Evolutionary conservation across 2,113 vertebrate species (phyloP).

Genomic region (Girardinichthys multiradiatus): DNA sequence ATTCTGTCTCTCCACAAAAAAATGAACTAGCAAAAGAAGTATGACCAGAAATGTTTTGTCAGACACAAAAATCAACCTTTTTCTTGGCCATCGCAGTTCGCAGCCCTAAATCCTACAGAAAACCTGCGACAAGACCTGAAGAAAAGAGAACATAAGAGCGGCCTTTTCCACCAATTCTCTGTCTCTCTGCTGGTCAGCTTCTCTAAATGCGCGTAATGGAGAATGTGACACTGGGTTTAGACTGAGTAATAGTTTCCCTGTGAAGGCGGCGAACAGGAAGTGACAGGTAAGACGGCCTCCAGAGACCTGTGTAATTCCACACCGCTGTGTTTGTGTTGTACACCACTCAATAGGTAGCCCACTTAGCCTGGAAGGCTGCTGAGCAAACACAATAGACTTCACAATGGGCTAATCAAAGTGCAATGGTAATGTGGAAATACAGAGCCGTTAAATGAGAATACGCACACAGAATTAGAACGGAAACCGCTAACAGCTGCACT

Average conservation of each 20-base stretch:
- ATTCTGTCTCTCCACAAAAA: too few relatives aligned
- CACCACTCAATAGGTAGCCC: conserved; percentile 31
- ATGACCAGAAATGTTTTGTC: too few relatives aligned
- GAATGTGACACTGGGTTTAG: not conserved
- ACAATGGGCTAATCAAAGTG: conserved; percentile 29
- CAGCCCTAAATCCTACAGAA: too few relatives aligned
- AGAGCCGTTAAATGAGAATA: conserved; percentile 16
- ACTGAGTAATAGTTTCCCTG: conserved; percentile 3
- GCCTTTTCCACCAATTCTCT: too few relatives aligned
- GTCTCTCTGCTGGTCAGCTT: not conserved
- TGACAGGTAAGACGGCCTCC: conserved; percentile 12
- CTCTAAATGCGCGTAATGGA: not conserved
- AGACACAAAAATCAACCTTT: too few relatives aligned
- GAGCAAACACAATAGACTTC: conserved; percentile 36
- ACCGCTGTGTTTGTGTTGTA: conserved; percentile 17
- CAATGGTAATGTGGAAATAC: not conserved
- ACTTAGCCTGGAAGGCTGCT: conserved; percentile 45
- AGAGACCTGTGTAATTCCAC: conserved; percentile 36
- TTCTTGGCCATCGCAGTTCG: too few relatives aligned
- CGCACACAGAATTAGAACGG: not conserved
- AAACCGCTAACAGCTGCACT: not conserved
- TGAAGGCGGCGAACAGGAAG: conserved; percentile 20
- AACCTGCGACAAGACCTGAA: too few relatives aligned
- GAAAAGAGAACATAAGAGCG: too few relatives aligned
- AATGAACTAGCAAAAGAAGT: too few relatives aligned